A percentile compares a stretch with the other conserved stretches of the same genome.
Evolutionary conservation across 1,140 invertebrate genomes (phyloP).

Genomic region (Drosophila auraria): DNA sequence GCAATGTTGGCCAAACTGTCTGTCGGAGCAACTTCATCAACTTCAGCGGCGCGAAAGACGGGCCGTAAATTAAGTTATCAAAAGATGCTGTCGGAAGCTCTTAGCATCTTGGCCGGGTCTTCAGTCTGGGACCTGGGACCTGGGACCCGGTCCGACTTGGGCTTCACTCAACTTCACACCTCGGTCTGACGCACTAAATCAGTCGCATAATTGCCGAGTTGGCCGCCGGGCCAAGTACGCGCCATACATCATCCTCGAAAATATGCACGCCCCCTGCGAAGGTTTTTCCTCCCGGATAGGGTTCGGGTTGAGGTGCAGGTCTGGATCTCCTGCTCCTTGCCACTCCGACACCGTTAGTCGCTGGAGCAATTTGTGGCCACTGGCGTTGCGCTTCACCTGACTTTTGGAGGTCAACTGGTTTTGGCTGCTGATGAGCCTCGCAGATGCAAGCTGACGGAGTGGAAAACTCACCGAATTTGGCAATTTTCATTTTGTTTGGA

Average conservation of each 20-base stretch:
- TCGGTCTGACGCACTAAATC: constrained; percentile 71
- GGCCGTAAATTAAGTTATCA: constrained; percentile 79
- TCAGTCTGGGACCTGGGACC: constrained; percentile 2
- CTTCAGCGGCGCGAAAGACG: constrained; percentile 53
- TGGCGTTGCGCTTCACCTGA: constrained; percentile 26
- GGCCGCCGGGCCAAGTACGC: constrained; percentile 38
- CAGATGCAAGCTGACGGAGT: constrained; percentile 39
- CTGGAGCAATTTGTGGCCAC: constrained; percentile 41
- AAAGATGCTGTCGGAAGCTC: constrained; percentile 76
- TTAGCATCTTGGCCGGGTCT: constrained; percentile 61
- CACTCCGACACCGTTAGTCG: constrained; percentile 54
- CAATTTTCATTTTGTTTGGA: constrained; percentile 47
- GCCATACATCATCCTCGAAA: constrained; percentile 69
- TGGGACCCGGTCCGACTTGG: constrained; percentile 13
- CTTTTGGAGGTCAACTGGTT: constrained; percentile 76
- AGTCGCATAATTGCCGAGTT: constrained; percentile 74
- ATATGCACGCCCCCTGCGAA: constrained; percentile 68
- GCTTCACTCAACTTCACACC: constrained; percentile 77
- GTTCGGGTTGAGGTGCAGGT: constrained; percentile 31
- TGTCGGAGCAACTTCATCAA: constrained; percentile 67
- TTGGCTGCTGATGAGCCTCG: constrained; percentile 42
- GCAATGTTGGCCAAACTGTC: constrained; percentile 55
- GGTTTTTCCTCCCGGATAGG: constrained; percentile 13
- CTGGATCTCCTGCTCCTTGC: constrained; percentile 17
- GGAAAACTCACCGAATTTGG: constrained; percentile 48